Evolutionary conservation across 2,888 invertebrate genomes (phyloP).

Genomic region (Oscheius onirici): DNA sequence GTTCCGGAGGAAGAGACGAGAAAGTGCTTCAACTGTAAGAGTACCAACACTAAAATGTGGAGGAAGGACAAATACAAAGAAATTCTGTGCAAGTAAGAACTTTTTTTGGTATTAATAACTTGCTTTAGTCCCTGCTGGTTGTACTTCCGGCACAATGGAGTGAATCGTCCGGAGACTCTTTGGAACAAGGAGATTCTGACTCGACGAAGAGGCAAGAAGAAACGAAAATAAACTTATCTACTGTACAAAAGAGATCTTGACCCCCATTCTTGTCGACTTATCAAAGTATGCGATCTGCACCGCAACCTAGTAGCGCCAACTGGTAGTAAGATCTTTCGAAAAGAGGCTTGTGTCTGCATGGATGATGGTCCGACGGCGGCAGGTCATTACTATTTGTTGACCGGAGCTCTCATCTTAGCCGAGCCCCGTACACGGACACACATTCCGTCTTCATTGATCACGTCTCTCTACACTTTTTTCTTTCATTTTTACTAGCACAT

Average conservation of each 20-base stretch:
- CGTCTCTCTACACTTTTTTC: neutral
- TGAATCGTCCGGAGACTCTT: neutral
- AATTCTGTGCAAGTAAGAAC: neutral
- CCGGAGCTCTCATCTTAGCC: constrained; percentile 25
- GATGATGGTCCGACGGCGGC: constrained; percentile 12
- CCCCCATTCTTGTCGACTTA: constrained; percentile 16
- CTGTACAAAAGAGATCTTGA: constrained; percentile 14
- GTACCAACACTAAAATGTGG: neutral
- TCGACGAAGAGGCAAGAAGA: neutral
- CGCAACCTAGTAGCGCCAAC: constrained; percentile 31
- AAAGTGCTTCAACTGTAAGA: neutral
- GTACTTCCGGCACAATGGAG: neutral
- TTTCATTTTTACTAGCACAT: too few species aligned
- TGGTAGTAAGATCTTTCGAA: constrained; percentile 11
- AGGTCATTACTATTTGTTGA: constrained; percentile 29
- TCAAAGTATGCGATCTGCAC: constrained; percentile 22
- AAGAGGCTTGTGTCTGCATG: constrained; percentile 14
- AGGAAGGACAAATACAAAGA: neutral
- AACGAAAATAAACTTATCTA: neutral
- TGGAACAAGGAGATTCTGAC: constrained; percentile 1
- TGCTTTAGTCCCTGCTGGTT: neutral
- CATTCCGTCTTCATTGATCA: constrained; percentile 24
- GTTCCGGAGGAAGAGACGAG: neutral
- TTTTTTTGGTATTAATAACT: neutral
- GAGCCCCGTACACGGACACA: constrained; percentile 31